Base-by-base conservation (phyloP, 2,888 invertebrate genomes). In the Andrena bucephala region DNA sequence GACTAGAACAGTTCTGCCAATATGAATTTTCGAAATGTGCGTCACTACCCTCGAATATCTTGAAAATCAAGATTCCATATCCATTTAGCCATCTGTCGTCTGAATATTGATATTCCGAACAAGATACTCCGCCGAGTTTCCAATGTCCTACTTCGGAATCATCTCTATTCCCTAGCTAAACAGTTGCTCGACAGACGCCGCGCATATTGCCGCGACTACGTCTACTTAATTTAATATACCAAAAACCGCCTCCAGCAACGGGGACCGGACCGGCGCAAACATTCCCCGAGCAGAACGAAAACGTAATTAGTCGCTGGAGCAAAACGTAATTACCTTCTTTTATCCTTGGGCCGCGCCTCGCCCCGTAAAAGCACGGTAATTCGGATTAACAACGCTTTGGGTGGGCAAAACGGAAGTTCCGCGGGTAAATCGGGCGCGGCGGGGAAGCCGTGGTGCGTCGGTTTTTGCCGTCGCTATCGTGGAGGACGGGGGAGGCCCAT, bases 301-400 rank as follows among this genome's bases (percentile, higher is more conserved):
- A 59, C 31, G 42, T 48, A 29, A 70, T 59, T 31, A 59, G 59
- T 48, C 20, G 48, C 48, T 7, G 59, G 59, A 60, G 42, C 42
- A 36, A 48, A 70, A 70, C 70, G 70, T 70, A 70, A 70, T 70
- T 70, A 70, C 27, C 70, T 70, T 48, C 59, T 60, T 60, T 70
- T 70, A 59, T 70, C 48, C 59, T 42, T 42, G 29, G 16, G 48
- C 29, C 59, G 57, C 20, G 29, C 29, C 29, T 29, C 59, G 59
- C 60, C n/a, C 29, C 59, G 48, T 20, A 27, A 60, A 48, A 20
- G 48, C 59, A 13, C 29, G 48, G 42, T 48, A 70, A 59, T 59
- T 59, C 59, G 29, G 59, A 60, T 70, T 70, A 70, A 70, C 70
- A 70, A 59, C 59, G 70, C 48, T 70, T 48, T 48, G 29, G 67